Evolutionary conservation across 1,140 invertebrate genomes (phyloP).

Genomic region (Elysia chlorotica): DNA sequence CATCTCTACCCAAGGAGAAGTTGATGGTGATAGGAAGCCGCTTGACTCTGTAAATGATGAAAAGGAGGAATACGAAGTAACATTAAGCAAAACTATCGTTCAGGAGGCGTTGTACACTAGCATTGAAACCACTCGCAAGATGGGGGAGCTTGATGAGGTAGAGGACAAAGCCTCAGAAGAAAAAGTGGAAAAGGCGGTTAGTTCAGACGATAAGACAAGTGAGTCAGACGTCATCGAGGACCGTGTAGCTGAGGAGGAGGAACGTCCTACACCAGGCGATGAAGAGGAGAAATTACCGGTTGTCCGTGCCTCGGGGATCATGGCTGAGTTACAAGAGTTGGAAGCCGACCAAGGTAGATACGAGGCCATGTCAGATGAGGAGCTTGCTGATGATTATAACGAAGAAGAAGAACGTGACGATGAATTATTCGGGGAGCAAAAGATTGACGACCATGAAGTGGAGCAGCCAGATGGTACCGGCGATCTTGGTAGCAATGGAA

Average conservation of each 20-base stretch:
- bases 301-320: constrained; percentile 4
- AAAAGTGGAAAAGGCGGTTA: neutral
- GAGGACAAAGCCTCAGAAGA: constrained; percentile 15
- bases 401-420: constrained; percentile 30
- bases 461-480: neutral
- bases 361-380: constrained; percentile 22
- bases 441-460: neutral
- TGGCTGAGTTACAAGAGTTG: constrained; percentile 20
- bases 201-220: no score
- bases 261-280: constrained; percentile 14
- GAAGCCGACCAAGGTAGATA: constrained; percentile 11
- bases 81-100: constrained; percentile 11
- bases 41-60: no score
- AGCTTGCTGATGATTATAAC: constrained; percentile 27
- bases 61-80: constrained; percentile 7
- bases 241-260: constrained; percentile 6
- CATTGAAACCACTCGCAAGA: constrained; percentile 3
- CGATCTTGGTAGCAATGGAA: no score
- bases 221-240: no score
- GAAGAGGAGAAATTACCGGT: neutral
- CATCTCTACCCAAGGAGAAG: no score
- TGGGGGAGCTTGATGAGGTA: constrained; percentile 7
- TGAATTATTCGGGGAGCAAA: neutral
- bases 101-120: constrained; percentile 11
- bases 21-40: no score